Evolutionary conservation across 2,888 invertebrate species (phyloP).

Genomic region (Heliconius ismenius): DNA sequence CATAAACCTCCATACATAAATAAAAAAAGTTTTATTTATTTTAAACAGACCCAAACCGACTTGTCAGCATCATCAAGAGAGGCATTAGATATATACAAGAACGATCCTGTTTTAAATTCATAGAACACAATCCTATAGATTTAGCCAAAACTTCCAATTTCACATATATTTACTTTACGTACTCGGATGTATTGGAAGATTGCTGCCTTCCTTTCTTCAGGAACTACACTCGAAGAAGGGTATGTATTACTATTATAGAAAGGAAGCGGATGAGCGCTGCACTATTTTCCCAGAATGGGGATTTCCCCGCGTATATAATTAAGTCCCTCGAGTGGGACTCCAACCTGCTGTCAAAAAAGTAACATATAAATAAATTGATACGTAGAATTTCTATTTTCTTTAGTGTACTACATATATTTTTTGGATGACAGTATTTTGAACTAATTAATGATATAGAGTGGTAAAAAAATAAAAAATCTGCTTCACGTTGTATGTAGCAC

Average conservation of each 20-base stretch:
- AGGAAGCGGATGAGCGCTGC: neutral
- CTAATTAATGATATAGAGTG: no score
- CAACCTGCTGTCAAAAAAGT: neutral
- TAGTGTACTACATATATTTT: no score
- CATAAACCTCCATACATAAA: no score
- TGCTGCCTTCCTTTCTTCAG: conserved; percentile 53
- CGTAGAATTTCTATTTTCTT: no score
- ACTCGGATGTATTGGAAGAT: conserved; percentile 64
- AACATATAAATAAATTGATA: no score
- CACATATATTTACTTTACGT: conserved; percentile 64
- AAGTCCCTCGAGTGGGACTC: neutral
- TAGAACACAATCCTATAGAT: conserved; percentile 54
- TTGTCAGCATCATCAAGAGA: conserved; percentile 56
- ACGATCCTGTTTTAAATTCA: conserved; percentile 61
- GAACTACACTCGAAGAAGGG: conserved; percentile 28
- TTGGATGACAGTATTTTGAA: no score
- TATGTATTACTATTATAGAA: conserved; percentile 10
- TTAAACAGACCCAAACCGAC: conserved; percentile 54
- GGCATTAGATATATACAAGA: conserved; percentile 57
- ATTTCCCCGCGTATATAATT: neutral
- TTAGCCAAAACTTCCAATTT: conserved; percentile 48
- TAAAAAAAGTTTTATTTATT: neutral
- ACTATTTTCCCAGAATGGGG: neutral
- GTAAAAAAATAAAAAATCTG: no score
- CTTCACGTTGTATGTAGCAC: no score